Conservation (phyloP, 2,888 invertebrate genomes). For the Drosophila kambysellisi region DNA sequence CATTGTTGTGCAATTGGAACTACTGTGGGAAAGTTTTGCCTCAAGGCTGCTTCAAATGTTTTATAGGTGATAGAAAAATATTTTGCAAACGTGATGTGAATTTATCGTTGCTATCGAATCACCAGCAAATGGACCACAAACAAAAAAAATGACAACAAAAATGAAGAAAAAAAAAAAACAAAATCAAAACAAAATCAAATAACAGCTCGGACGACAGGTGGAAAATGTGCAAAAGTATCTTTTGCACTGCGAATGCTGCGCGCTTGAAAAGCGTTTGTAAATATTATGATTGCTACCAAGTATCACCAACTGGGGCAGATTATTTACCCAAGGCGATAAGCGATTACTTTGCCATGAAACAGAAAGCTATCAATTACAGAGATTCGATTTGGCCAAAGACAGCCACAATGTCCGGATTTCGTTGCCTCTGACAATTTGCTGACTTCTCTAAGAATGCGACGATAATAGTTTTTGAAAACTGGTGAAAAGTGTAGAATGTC, state of each 20-base stretch:
- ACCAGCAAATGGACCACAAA: slow-evolving; percentile 52
- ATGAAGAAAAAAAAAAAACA: not conserved
- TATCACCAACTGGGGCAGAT: not conserved
- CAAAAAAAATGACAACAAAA: not conserved
- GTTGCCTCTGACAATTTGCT: not conserved
- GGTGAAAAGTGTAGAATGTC: not conserved
- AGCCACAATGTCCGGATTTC: not conserved
- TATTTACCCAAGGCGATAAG: slow-evolving; percentile 1
- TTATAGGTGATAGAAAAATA: slow-evolving; percentile 82
- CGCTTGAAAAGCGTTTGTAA: slow-evolving; percentile 50
- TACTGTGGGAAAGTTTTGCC: slow-evolving; percentile 50
- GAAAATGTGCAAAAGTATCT: slow-evolving; percentile 17
- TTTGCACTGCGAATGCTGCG: slow-evolving; percentile 42
- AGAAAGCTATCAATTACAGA: not conserved
- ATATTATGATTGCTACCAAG: slow-evolving; percentile 39
- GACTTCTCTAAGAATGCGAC: not conserved
- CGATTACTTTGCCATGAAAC: not conserved
- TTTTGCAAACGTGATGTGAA: slow-evolving; percentile 84
- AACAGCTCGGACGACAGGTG: slow-evolving; percentile 26
- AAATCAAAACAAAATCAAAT: not conserved
- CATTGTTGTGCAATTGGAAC: slow-evolving; percentile 41
- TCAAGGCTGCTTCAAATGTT: slow-evolving; percentile 67
- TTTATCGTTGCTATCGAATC: slow-evolving; percentile 74
- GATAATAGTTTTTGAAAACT: not conserved
- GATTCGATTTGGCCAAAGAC: not conserved